Evolutionary conservation across 2,888 invertebrate species (phyloP), one percentile per base, ranked within the genome.

Genomic region (Oxystoma pomonae): DNA sequence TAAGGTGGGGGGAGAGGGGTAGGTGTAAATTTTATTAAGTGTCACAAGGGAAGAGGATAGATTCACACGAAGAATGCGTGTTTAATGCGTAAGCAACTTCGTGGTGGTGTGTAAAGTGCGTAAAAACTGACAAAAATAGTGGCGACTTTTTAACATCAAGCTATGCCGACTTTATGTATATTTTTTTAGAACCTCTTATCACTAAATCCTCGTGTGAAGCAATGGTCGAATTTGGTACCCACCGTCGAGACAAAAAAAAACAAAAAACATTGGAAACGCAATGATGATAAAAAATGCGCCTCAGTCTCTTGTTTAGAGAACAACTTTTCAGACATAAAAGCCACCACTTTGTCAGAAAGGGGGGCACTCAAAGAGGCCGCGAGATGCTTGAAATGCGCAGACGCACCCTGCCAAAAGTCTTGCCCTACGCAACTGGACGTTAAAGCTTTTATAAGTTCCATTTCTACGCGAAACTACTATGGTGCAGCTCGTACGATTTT

Each of bases 381-480:
- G 0, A 83, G 96, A 58, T 96, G 96, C 73, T 82, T 96, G 18
- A 96, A 96, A 78, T 96, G 96, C 77, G 94, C 92, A 0, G 98
- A 98, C 81, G 97, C 98, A 0, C 98, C 98, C 0, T 98, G 98
- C 75, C 98, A 98, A 81, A 98, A 98, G 80, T 95, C 96, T 0
- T 99, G 99, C 70, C 99, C 99, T 0, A 99, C 98, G 0, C 97
- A 98, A 80, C 83, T 99, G 65, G 98, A 99, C 75, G 88, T 99
- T 67, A 99, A 99, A 80, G 88, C 91, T 63, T 99, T 99, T 78
- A 99, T 99, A 62, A 93, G 93, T 0, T 95, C 95, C 78, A 99
- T 99, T 71, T 87, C 96, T 20, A 98, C 94, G 76, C 97, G 94
- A 90, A 99, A 99, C 80, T 98, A 96, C 78, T 99, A 99, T 83